Percentiles rank a stretch among this genome's conserved stretches.
Conservation (phyloP, 2,113 vertebrate genomes). For the Pluvianellus socialis region DNA sequence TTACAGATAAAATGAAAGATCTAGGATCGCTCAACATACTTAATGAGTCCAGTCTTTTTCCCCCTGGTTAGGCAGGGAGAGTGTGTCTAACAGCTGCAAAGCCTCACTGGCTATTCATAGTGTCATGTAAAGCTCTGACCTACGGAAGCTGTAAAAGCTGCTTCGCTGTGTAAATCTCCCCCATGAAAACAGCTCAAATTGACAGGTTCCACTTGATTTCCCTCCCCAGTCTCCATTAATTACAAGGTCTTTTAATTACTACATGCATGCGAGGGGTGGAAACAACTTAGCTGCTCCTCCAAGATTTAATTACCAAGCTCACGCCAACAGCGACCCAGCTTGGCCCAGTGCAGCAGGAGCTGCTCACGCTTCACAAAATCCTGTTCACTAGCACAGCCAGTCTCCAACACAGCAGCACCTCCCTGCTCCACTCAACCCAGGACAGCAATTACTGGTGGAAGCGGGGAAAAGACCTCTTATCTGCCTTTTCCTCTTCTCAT, state of each 20-base stretch:
- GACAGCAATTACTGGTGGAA: neutral
- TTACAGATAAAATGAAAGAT: neutral
- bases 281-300: neutral
- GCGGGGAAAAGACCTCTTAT: neutral
- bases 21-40: neutral
- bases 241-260: slow-evolving; percentile 40
- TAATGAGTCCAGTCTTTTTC: neutral
- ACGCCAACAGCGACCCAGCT: neutral
- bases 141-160: neutral
- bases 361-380: neutral
- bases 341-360: neutral
- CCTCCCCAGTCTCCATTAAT: neutral
- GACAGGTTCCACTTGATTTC: slow-evolving; percentile 6
- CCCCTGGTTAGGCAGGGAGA: neutral
- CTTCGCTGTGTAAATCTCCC: neutral
- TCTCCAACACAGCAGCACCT: neutral
- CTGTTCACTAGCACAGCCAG: neutral
- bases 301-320: slow-evolving; percentile 1
- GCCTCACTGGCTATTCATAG: neutral
- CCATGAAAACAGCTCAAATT: neutral
- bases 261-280: neutral
- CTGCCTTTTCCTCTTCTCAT: neutral
- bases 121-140: neutral
- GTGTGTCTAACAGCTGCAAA: neutral
- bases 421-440: neutral